These are phyloP conservation scores for Diphyllodes magnificus DNA, from an alignment of 2,113 vertebrate species.

Conservation along the genomic window DNA sequence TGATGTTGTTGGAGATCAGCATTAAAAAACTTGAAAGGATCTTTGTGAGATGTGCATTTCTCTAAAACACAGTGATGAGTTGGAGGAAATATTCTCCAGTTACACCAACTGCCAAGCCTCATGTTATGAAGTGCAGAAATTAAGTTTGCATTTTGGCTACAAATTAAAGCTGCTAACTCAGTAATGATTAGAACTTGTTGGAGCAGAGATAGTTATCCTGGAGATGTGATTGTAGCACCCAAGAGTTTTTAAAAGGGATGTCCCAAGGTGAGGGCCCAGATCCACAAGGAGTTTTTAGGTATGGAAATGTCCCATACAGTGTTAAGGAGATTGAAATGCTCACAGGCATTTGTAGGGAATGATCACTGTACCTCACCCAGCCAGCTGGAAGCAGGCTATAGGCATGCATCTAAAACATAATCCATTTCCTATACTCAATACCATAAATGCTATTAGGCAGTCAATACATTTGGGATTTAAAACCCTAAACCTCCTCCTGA, in stretches of 20 bases:
- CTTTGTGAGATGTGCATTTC: neutral
- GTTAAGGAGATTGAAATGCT: neutral
- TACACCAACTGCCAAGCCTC: neutral
- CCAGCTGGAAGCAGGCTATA: neutral
- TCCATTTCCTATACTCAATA: neutral
- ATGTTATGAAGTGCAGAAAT: neutral
- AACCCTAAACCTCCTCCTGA: neutral
- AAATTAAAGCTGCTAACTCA: neutral
- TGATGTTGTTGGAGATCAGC: neutral
- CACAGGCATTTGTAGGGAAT: neutral
- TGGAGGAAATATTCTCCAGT: neutral
- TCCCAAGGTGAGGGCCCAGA: neutral
- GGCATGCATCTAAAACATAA: neutral
- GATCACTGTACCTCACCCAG: neutral
- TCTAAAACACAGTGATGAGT: neutral
- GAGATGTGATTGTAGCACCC: neutral
- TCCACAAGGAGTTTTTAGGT: neutral
- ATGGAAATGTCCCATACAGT: neutral
- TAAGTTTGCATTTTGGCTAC: neutral
- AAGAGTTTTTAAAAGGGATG: neutral
- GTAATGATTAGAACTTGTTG: neutral
- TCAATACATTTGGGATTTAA: neutral
- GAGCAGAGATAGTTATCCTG: neutral
- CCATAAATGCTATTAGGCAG: neutral
- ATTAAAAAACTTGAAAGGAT: neutral